Conservation (phyloP, 2,888 invertebrate species). For the Unio pictorum region DNA sequence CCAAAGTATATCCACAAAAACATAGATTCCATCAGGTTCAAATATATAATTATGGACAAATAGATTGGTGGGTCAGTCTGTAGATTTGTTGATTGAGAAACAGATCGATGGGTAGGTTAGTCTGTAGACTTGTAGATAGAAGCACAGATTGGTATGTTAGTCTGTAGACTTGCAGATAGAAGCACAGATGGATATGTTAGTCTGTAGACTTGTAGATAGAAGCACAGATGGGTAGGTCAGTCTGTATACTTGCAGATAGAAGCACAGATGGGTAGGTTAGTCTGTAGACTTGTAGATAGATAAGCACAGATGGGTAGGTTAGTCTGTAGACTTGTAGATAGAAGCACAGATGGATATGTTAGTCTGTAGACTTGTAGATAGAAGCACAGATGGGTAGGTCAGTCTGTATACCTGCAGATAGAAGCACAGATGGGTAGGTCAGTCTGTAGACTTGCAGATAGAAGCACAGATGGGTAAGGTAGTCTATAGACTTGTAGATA, state of each 20-base stretch:
- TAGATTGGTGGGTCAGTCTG: not conserved
- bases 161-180: constrained; percentile 1
- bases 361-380: constrained; percentile 4
- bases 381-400: constrained; percentile 2
- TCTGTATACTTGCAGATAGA: not conserved
- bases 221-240: constrained; percentile 3
- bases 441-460: not conserved
- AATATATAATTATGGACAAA: not conserved
- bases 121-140: not conserved
- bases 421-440: not conserved
- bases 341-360: not conserved
- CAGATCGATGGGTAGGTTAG: not conserved
- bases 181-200: not conserved
- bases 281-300: not conserved
- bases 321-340: constrained; percentile 1
- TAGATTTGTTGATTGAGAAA: not conserved
- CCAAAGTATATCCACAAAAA: not conserved
- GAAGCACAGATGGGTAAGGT: not conserved
- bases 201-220: constrained; percentile 3
- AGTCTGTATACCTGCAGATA: not conserved
- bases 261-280: not conserved
- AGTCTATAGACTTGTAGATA: constrained; percentile 1
- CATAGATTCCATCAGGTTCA: not conserved
- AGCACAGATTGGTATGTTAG: not conserved
- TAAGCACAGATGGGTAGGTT: not conserved